Conservation (phyloP, 2,113 vertebrate species). For the Sceloporus tristichus region DNA sequence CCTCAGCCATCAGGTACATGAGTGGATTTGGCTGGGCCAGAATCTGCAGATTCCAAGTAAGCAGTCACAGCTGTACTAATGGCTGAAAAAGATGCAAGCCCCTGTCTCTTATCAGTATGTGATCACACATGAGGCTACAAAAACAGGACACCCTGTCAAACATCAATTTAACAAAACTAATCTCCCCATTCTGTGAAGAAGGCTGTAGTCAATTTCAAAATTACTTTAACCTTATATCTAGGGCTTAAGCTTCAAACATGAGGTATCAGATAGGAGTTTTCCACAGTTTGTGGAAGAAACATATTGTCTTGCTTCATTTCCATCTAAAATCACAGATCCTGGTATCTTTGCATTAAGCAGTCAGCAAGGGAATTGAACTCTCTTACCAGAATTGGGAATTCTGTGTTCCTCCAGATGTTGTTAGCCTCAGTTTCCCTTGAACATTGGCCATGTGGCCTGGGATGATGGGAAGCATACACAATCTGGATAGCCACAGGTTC, state of each 20-base stretch:
- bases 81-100: background rate
- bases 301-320: background rate
- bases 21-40: background rate
- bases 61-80: background rate
- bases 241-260: no score
- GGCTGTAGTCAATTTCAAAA: background rate
- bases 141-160: background rate
- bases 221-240: background rate
- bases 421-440: background rate
- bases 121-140: background rate
- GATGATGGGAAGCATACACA: background rate
- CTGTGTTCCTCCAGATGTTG: background rate
- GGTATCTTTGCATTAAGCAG: background rate
- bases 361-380: background rate
- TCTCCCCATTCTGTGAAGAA: background rate
- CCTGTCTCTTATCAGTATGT: background rate
- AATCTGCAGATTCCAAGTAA: background rate
- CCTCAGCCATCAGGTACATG: conserved; percentile 2
- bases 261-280: background rate
- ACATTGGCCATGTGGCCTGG: background rate
- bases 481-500: background rate
- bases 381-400: background rate
- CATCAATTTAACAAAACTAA: background rate
- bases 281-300: background rate
- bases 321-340: background rate